Evolutionary conservation across 2,888 invertebrate genomes (phyloP).

Genomic region (Himalopsyche kuldschensis): DNA sequence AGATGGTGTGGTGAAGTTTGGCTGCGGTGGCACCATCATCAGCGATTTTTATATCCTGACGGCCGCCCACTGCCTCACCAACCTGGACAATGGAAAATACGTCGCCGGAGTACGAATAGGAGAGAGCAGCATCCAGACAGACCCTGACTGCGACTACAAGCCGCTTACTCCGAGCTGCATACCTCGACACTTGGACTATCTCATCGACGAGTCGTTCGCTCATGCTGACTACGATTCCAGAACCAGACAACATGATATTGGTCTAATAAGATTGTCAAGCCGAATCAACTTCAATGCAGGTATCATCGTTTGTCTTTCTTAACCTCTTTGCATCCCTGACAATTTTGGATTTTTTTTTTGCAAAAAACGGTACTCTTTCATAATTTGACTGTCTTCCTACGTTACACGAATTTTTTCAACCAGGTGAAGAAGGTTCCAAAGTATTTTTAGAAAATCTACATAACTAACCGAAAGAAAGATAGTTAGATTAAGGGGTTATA

Average conservation of each 20-base stretch:
- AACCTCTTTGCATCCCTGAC: too few species aligned
- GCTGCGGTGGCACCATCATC: not conserved
- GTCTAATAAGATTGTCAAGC: slow-evolving; percentile 57
- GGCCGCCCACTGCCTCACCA: not conserved
- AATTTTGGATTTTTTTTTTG: too few species aligned
- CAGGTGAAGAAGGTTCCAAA: too few species aligned
- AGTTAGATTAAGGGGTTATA: too few species aligned
- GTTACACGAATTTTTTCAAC: too few species aligned
- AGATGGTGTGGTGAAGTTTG: not conserved
- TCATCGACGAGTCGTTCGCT: slow-evolving; percentile 50
- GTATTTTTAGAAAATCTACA: too few species aligned
- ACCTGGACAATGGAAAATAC: not conserved
- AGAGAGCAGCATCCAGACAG: slow-evolving; percentile 58
- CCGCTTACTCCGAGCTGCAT: slow-evolving; percentile 46
- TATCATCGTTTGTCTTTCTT: not conserved
- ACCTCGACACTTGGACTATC: slow-evolving; percentile 53
- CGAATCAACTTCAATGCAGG: slow-evolving; percentile 45
- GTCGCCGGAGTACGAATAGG: not conserved
- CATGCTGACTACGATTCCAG: slow-evolving; percentile 59
- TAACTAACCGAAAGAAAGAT: too few species aligned
- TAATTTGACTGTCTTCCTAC: too few species aligned
- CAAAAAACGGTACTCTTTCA: too few species aligned
- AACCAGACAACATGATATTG: slow-evolving; percentile 57
- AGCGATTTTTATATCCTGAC: not conserved
- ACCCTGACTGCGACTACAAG: slow-evolving; percentile 52